phyloP scores from a whole-genome alignment of 2,113 vertebrate genomes.

The Sterrhoptilus dennistouni region DNA sequence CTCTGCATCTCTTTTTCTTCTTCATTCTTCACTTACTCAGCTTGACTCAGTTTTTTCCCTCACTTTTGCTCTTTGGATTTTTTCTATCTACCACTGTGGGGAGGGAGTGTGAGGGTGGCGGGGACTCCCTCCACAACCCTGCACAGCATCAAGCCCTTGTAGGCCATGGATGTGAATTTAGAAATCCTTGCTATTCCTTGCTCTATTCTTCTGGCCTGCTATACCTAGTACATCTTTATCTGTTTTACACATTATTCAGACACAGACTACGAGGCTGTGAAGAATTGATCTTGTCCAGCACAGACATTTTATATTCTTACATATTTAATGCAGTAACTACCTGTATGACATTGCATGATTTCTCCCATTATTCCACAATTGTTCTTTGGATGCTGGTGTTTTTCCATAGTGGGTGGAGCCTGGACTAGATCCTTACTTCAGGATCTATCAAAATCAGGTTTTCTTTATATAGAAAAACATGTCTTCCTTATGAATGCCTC shows the following conservation, averaged over 20 bases:
- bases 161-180: neutral
- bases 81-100: neutral
- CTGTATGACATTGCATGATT: neutral
- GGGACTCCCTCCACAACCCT: neutral
- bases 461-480: neutral
- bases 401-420: neutral
- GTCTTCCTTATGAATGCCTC: neutral
- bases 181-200: neutral
- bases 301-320: neutral
- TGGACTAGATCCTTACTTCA: neutral
- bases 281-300: neutral
- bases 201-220: neutral
- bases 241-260: neutral
- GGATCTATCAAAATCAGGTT: neutral
- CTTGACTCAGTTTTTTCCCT: neutral
- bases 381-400: neutral
- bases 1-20: neutral
- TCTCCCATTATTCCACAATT: neutral
- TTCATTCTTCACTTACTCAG: neutral
- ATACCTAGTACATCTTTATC: neutral
- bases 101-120: neutral
- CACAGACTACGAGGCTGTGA: neutral
- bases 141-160: neutral
- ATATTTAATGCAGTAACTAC: neutral
- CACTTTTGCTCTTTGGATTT: rapidly evolving